Percentiles rank a stretch among this genome's conserved stretches.
Evolutionary conservation across 2,797 vertebrate genomes (phyloP).

Genomic region (Sebastes umbrosus): DNA sequence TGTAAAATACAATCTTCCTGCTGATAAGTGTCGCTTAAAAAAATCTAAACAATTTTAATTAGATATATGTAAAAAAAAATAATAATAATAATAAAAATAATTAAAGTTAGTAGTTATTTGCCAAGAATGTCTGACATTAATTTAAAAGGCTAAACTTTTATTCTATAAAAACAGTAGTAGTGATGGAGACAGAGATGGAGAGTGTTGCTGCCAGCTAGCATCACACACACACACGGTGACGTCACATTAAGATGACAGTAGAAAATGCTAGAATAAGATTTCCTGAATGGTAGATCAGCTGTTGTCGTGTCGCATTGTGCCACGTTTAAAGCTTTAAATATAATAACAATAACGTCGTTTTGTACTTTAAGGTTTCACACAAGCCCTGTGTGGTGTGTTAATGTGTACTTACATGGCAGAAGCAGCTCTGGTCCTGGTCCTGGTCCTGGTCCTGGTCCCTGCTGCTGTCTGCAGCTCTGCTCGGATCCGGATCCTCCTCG

Average conservation of each 20-base stretch:
- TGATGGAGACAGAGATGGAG: not conserved
- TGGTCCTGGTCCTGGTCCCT: too few species aligned
- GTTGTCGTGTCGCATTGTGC: not conserved
- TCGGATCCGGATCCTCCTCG: constrained; percentile 9
- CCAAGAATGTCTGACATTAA: too few species aligned
- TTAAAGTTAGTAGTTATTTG: too few species aligned
- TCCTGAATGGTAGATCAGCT: not conserved
- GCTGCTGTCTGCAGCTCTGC: not conserved
- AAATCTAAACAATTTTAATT: not conserved
- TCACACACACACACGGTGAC: constrained; percentile 50
- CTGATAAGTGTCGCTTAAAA: too few species aligned
- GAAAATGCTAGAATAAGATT: constrained; percentile 73
- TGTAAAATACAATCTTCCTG: too few species aligned
- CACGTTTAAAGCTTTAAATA: not conserved
- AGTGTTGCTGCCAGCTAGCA: not conserved
- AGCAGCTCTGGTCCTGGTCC: constrained; percentile 79
- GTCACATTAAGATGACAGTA: constrained; percentile 60
- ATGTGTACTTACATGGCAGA: constrained; percentile 79
- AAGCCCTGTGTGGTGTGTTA: too few species aligned
- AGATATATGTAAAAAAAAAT: too few species aligned
- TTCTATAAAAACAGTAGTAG: too few species aligned
- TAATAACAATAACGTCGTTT: fast-evolving
- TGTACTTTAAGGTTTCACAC: too few species aligned
- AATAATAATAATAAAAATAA: too few species aligned
- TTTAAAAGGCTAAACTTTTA: fast-evolving